phyloP scores from a whole-genome alignment of 2,888 invertebrate species.

The Cephalotes varians region DNA sequence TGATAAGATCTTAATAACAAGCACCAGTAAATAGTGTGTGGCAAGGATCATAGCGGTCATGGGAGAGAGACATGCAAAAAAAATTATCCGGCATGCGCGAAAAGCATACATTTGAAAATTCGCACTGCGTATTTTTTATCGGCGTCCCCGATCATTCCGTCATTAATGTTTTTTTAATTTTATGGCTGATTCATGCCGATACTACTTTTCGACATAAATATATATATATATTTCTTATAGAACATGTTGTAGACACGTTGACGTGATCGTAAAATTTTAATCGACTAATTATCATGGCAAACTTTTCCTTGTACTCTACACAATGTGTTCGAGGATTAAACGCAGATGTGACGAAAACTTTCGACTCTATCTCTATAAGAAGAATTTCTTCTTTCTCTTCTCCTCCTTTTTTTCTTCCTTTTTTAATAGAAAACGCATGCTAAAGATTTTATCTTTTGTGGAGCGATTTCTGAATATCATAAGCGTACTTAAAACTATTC shows the following conservation, averaged over 20 bases:
- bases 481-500: neutral
- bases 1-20: slow-evolving; percentile 73
- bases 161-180: slow-evolving; percentile 23
- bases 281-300: neutral
- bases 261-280: neutral
- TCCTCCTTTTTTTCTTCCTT: neutral
- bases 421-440: neutral
- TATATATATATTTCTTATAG: neutral
- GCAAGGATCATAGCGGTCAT: slow-evolving; percentile 18
- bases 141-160: neutral
- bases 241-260: neutral
- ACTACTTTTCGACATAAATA: neutral
- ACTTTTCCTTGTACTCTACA: too few species aligned
- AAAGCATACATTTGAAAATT: slow-evolving; percentile 10
- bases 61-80: slow-evolving; percentile 34
- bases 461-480: neutral
- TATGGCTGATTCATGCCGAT: neutral
- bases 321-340: neutral
- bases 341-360: neutral
- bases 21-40: slow-evolving; percentile 46
- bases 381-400: neutral
- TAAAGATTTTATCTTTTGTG: neutral
- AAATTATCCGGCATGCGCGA: slow-evolving; percentile 40
- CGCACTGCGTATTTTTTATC: slow-evolving; percentile 22
- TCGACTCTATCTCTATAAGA: neutral